These are phyloP conservation scores for Parazoanthus swiftii DNA, from an alignment of 92 coral and sea anemone genomes.

Conservation along the genomic window DNA sequence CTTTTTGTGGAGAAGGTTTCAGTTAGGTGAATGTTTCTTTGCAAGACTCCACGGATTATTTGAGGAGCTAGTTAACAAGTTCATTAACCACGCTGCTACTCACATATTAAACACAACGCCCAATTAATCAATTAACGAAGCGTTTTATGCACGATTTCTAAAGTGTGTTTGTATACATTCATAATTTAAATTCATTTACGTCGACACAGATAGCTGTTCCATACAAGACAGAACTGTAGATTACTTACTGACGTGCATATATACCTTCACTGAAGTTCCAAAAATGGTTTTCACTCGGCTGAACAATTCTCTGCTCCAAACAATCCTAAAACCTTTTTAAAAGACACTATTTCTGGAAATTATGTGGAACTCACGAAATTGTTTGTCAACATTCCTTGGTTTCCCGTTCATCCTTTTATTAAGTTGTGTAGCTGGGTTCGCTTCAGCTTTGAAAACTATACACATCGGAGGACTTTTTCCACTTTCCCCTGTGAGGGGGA, in stretches of 20 bases:
- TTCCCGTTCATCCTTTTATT: neutral
- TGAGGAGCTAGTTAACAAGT: neutral
- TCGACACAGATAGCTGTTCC: neutral
- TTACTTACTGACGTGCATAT: neutral
- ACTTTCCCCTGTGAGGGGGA: conserved; percentile 31
- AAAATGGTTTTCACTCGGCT: neutral
- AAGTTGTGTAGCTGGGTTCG: neutral
- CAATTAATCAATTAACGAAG: conserved; percentile 19
- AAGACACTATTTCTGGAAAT: neutral
- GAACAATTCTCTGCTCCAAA: neutral
- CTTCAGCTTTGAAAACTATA: conserved; percentile 27
- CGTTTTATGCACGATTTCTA: neutral
- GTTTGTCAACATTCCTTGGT: conserved; percentile 35
- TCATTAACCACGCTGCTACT: neutral
- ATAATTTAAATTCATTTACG: neutral
- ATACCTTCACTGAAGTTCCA: too few species aligned
- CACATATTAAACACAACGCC: neutral
- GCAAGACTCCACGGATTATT: too few species aligned
- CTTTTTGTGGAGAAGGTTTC: too few species aligned
- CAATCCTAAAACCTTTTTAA: neutral
- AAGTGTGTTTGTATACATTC: neutral
- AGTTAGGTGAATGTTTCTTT: too few species aligned
- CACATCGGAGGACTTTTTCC: conserved; percentile 62
- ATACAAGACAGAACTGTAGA: neutral
- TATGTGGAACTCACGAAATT: neutral